Evolutionary conservation across 2,888 invertebrate genomes (phyloP), one percentile per base, ranked within the genome.

Genomic region (Lampropteryx suffumata): DNA sequence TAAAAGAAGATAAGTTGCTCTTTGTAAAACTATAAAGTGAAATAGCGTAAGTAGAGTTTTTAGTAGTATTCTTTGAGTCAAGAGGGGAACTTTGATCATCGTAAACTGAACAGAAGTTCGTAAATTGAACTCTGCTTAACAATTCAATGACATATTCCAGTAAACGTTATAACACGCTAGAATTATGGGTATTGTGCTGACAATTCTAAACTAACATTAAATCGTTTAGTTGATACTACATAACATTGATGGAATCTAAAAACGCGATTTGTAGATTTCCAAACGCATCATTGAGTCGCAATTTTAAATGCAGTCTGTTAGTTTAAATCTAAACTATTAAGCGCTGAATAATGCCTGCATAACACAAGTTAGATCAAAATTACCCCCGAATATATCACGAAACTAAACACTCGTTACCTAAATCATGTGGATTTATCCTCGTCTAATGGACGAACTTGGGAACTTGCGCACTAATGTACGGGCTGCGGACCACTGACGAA

Each of bases 371-470:
- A 48, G 40, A 49, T 47, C 36, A 41, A 52, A 54, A 61, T 55
- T 52, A 52, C 53, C 55, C 50, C 39, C 42, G 43, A 55, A 59
- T 59, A 59, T 57, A 61, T 61, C 59, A 62, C 46, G 42, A 43
- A 55, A 55, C 56, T 50, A 56, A 59, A 53, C 48, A 28, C 55
- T 48, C 56, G 57, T 58, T 53, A 55, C 56, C 65, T 76, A 79
- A 75, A 79, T 79, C 78, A 79, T 71, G 64, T 61, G 64, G 74
- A 76, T 76, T 76, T 76, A 76, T 72, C 53, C 43, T 48, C 50
- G 48, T 42, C 61, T 70, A 78, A 78, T 78, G 78, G 73, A 30
- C 41, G 62, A 77, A 76, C 72, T 73, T 73, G 35, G 10, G 8
- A n/a, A 37, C 27, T 26, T 11, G n/a, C 34, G 37, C 39, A 58